Percentiles rank a stretch among this genome's conserved stretches.
These are phyloP conservation scores for Deroplatys truncata DNA, from an alignment of 2,888 invertebrate genomes.

Conservation along the genomic window DNA sequence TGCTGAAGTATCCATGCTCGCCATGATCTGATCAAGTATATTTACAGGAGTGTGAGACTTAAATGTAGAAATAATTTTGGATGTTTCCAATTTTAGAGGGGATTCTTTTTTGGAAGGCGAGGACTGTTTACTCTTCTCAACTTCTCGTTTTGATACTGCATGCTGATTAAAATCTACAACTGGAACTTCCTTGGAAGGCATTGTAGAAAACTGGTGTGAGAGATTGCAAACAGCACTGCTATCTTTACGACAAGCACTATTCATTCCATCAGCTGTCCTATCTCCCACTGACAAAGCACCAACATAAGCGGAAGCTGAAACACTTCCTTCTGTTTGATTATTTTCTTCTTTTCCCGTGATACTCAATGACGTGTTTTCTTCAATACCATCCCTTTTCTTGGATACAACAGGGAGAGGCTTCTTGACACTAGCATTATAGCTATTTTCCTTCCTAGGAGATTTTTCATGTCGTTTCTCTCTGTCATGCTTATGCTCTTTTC, in stretches of 20 bases:
- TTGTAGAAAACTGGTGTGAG: background rate
- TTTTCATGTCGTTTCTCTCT: slow-evolving; percentile 22
- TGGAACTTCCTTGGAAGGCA: background rate
- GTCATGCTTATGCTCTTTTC: slow-evolving; percentile 25
- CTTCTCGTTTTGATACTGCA: slow-evolving; percentile 13
- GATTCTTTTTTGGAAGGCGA: slow-evolving; percentile 15
- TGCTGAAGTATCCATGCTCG: slow-evolving; percentile 28
- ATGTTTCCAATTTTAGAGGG: slow-evolving; percentile 4
- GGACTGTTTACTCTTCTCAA: slow-evolving; percentile 6
- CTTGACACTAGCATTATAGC: background rate
- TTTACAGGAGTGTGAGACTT: slow-evolving; percentile 20
- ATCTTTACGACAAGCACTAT: slow-evolving; percentile 9
- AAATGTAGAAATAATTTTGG: slow-evolving; percentile 12
- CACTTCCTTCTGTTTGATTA: background rate
- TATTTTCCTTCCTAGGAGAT: slow-evolving; percentile 16
- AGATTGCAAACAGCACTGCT: slow-evolving; percentile 19
- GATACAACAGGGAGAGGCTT: background rate
- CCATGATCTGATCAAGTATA: slow-evolving; percentile 29
- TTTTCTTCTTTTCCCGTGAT: background rate
- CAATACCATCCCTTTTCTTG: slow-evolving; percentile 6
- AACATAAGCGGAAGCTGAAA: background rate
- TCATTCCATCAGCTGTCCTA: background rate
- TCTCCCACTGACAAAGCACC: background rate
- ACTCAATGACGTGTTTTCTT: background rate
- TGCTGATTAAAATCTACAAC: background rate